phyloP scores from a whole-genome alignment of 2,797 vertebrate genomes.

The Aldrovandia affinis region DNA sequence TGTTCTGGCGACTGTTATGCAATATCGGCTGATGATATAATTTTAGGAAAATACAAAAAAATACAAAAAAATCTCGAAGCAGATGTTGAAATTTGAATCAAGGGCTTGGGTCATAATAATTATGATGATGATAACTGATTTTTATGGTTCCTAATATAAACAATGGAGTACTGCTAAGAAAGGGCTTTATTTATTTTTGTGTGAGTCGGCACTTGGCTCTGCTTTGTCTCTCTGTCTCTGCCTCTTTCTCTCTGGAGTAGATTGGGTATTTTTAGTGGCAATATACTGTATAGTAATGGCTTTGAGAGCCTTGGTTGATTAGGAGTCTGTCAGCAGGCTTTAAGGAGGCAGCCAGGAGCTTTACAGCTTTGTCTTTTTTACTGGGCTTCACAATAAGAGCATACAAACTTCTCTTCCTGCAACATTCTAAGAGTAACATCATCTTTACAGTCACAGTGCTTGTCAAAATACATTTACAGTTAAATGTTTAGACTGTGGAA shows the following conservation, averaged over 20 bases:
- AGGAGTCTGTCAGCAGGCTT: not conserved
- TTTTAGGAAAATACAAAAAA: not conserved
- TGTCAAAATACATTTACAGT: not conserved
- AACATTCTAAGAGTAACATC: not conserved
- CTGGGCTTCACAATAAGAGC: not conserved
- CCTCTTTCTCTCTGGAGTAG: not conserved
- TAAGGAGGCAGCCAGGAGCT: not conserved
- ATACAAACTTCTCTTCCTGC: not conserved
- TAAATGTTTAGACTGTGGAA: too few relatives aligned
- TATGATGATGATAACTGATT: not conserved
- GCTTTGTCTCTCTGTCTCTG: not conserved
- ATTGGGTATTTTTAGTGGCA: not conserved
- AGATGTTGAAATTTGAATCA: not conserved
- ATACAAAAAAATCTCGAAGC: not conserved
- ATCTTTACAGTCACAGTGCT: not conserved
- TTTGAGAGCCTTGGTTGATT: not conserved
- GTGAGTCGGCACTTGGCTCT: not conserved
- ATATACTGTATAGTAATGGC: not conserved
- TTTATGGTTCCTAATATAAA: not conserved
- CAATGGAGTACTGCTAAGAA: not conserved
- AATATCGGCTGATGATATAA: conserved; percentile 52
- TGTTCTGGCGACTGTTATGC: conserved; percentile 72
- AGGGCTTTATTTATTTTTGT: conserved; percentile 4
- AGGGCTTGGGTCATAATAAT: not conserved
- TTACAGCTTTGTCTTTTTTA: not conserved